phyloP scores from a whole-genome alignment of 2,888 invertebrate species.

The Polia nebulosa region DNA sequence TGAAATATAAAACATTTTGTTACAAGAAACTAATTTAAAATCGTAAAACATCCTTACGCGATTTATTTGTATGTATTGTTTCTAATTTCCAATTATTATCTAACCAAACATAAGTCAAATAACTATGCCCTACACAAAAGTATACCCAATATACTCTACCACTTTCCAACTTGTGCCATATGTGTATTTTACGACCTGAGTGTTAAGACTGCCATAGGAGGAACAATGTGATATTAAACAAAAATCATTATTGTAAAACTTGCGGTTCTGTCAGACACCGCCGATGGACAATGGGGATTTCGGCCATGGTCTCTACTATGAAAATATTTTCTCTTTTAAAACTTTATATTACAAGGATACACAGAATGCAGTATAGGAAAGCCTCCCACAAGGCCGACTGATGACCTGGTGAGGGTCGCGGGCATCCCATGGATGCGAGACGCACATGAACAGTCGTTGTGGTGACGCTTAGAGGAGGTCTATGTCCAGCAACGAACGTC shows the following conservation, averaged over 20 bases:
- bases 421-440: no score
- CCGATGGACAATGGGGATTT: constrained; percentile 70
- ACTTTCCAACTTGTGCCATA: constrained; percentile 58
- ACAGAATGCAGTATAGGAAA: no score
- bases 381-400: no score
- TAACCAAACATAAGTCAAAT: not conserved
- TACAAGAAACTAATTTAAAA: no score
- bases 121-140: not conserved
- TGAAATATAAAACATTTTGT: no score
- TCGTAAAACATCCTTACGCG: not conserved
- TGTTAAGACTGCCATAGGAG: constrained; percentile 72
- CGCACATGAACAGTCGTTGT: no score
- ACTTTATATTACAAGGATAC: not conserved
- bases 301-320: constrained; percentile 58
- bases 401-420: no score
- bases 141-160: not conserved
- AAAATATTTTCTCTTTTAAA: not conserved
- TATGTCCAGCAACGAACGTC: no score
- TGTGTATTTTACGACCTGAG: constrained; percentile 76
- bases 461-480: no score
- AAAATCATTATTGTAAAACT: constrained; percentile 80
- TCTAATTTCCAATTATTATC: not conserved
- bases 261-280: constrained; percentile 69
- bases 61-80: not conserved
- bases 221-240: constrained; percentile 87